phyloP scores from a whole-genome alignment of 2,888 invertebrate genomes.

The Acleris literana region DNA sequence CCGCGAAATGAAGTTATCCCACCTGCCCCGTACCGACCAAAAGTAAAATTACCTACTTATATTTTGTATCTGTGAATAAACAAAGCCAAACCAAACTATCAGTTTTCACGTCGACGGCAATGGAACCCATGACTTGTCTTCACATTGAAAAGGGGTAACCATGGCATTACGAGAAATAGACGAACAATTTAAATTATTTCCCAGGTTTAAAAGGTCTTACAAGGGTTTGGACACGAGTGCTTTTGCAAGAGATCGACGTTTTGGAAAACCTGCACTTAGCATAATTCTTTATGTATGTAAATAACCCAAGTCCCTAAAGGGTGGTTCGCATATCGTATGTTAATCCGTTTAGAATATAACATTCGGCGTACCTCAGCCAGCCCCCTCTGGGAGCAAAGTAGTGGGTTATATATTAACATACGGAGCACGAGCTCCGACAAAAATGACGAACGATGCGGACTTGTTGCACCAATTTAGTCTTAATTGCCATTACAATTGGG shows the following conservation, averaged over 20 bases:
- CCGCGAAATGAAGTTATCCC: too few species aligned
- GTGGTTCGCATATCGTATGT: conserved; percentile 35
- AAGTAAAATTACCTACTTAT: too few species aligned
- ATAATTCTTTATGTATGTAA: conserved; percentile 37
- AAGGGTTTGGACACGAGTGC: not conserved
- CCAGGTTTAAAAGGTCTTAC: conserved; percentile 7
- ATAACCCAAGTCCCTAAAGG: conserved; percentile 36
- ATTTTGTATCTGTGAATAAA: too few species aligned
- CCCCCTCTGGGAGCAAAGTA: conserved; percentile 28
- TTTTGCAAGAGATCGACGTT: conserved; percentile 1
- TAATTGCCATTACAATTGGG: too few species aligned
- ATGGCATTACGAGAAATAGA: too few species aligned
- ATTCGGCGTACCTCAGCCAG: conserved; percentile 27
- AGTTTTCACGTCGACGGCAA: too few species aligned
- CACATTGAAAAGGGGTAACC: too few species aligned
- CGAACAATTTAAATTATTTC: conserved; percentile 1
- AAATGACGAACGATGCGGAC: conserved; percentile 1
- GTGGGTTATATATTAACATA: conserved; percentile 31
- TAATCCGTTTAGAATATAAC: conserved; percentile 37
- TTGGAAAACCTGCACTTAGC: conserved; percentile 27
- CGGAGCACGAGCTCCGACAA: conserved; percentile 15
- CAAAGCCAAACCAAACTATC: too few species aligned
- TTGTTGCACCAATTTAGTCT: conserved; percentile 12
- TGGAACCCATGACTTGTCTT: too few species aligned
- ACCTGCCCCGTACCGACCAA: too few species aligned